These are phyloP conservation scores for Callitettix versicolor DNA, from an alignment of 1,140 invertebrate species.

Conservation along the genomic window DNA sequence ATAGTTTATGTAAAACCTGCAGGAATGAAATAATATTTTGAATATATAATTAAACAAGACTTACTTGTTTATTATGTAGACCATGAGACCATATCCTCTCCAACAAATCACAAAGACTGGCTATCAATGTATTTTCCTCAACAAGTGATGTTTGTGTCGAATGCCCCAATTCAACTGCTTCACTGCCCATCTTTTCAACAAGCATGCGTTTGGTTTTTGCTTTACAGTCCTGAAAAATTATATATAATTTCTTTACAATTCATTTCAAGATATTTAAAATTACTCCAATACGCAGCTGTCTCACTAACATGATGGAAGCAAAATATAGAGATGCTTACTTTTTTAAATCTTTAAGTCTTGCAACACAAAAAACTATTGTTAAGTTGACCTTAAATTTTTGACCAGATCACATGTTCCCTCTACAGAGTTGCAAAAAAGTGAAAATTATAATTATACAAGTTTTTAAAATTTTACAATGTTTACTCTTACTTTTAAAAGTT, in stretches of 20 bases:
- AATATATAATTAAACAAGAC: not conserved
- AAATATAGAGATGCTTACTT: slow-evolving; percentile 47
- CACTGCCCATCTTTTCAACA: slow-evolving; percentile 94
- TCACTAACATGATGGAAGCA: slow-evolving; percentile 60
- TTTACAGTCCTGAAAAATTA: slow-evolving; percentile 75
- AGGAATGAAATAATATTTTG: too few species aligned
- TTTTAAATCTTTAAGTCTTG: too few species aligned
- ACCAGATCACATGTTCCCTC: too few species aligned
- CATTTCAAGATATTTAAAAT: too few species aligned
- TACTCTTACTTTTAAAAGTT: slow-evolving; percentile 82
- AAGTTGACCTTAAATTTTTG: too few species aligned
- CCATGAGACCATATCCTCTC: slow-evolving; percentile 98
- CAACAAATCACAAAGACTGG: slow-evolving; percentile 90
- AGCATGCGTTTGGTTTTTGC: slow-evolving; percentile 94
- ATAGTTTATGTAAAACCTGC: too few species aligned
- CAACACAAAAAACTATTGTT: too few species aligned
- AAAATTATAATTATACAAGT: too few species aligned
- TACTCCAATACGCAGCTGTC: too few species aligned
- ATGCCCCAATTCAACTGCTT: slow-evolving; percentile 67
- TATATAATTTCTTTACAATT: too few species aligned
- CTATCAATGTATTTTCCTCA: slow-evolving; percentile 96
- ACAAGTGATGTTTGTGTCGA: slow-evolving; percentile 42
- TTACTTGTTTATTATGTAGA: slow-evolving; percentile 78
- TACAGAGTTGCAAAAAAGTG: too few species aligned
- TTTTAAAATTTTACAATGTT: too few species aligned